A percentile compares a stretch with the other conserved stretches of the same genome.
These are phyloP conservation scores for Stenodema calcarata DNA, from an alignment of 2,888 invertebrate genomes.

Conservation along the genomic window DNA sequence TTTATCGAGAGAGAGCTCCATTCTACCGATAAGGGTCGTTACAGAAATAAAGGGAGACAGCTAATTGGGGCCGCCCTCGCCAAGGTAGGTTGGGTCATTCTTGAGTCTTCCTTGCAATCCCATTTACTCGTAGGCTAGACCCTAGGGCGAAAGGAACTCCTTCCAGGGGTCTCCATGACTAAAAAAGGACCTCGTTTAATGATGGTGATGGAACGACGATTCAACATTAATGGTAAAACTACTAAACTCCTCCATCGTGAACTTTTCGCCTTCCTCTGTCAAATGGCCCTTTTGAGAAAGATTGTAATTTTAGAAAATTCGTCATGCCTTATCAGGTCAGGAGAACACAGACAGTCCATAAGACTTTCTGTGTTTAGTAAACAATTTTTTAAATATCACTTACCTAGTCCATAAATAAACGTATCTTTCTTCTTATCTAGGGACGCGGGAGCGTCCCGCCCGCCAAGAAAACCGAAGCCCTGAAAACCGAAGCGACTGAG, in stretches of 20 bases:
- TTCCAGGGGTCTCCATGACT: neutral
- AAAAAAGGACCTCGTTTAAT: neutral
- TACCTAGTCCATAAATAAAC: too few species aligned
- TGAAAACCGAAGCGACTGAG: too few species aligned
- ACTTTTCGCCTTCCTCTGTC: neutral
- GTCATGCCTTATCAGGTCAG: too few species aligned
- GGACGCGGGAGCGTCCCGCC: too few species aligned
- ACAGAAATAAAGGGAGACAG: conserved; percentile 46
- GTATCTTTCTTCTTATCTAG: too few species aligned
- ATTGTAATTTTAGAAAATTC: too few species aligned
- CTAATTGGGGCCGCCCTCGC: conserved; percentile 29
- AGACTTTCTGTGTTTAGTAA: too few species aligned
- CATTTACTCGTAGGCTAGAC: conserved; percentile 16
- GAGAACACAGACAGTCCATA: too few species aligned
- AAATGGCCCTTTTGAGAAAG: too few species aligned
- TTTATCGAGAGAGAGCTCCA: conserved; percentile 31
- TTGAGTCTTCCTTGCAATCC: conserved; percentile 17
- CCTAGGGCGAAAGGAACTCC: neutral
- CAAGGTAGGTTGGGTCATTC: conserved; percentile 14
- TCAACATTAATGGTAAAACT: neutral
- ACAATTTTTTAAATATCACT: too few species aligned
- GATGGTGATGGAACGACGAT: conserved; percentile 9
- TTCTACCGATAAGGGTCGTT: conserved; percentile 39
- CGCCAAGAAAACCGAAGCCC: too few species aligned
- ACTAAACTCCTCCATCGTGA: neutral